These are phyloP conservation scores for Pristiophorus japonicus DNA, from an alignment of 2,113 vertebrate species.

Conservation along the genomic window DNA sequence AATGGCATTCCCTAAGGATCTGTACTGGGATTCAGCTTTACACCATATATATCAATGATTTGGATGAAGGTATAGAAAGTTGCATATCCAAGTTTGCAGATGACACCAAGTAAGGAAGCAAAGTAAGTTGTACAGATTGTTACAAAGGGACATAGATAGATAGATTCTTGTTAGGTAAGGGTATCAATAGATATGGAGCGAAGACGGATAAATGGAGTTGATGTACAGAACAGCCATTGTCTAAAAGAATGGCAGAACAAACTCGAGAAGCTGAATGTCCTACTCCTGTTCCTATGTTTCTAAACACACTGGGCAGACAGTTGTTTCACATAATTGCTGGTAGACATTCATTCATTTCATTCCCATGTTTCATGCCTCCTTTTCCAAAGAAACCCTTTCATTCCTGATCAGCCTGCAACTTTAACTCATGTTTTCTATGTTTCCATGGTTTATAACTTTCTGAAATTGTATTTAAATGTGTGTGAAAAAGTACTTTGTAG, in stretches of 20 bases:
- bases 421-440: too few species aligned
- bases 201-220: not conserved
- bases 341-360: not conserved
- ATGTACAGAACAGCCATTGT: not conserved
- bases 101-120: too few species aligned
- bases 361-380: not conserved
- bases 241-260: not conserved
- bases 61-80: too few species aligned
- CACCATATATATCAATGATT: too few species aligned
- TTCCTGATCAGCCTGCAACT: not conserved
- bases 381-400: not conserved
- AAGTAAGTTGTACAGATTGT: not conserved
- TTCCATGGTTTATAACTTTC: not conserved
- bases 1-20: too few species aligned
- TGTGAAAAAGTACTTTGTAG: not conserved
- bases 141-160: not conserved
- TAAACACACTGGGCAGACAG: not conserved
- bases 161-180: not conserved
- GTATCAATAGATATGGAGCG: not conserved
- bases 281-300: not conserved
- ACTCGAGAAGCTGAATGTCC: not conserved
- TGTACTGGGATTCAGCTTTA: too few species aligned
- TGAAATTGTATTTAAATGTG: not conserved
- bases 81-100: too few species aligned
- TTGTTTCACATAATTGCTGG: not conserved